phyloP scores from a whole-genome alignment of 23 tunicate genomes.

The Ascidia mentula region DNA sequence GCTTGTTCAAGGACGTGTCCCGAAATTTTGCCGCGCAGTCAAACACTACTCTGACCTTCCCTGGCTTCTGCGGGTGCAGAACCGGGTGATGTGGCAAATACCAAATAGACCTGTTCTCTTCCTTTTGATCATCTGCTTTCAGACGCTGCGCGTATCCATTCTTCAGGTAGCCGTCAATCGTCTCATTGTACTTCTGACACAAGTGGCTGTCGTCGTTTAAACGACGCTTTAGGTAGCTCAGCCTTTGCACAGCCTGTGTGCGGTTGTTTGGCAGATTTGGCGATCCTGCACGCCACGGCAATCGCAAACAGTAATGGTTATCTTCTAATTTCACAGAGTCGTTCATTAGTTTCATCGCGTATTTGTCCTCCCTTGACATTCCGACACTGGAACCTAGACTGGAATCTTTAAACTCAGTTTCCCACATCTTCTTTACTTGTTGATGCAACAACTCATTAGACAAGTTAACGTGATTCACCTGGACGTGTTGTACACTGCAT shows the following conservation, averaged over 20 bases:
- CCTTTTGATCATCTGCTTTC: not conserved
- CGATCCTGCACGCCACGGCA: slow-evolving; percentile 17
- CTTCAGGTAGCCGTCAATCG: slow-evolving; percentile 1
- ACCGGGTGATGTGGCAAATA: not conserved
- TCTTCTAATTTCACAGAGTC: not conserved
- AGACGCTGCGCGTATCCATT: not conserved
- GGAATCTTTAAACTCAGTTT: not conserved
- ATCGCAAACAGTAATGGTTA: not conserved
- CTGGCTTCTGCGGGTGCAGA: not conserved
- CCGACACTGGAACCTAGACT: not conserved
- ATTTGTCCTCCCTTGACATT: slow-evolving; percentile 10
- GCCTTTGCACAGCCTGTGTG: not conserved
- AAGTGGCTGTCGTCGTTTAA: not conserved
- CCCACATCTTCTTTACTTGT: not conserved
- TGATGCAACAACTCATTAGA: not conserved
- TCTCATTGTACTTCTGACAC: slow-evolving; percentile 2
- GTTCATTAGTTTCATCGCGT: not conserved
- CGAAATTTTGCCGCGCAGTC: not conserved
- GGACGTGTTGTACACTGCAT: slow-evolving; percentile 1
- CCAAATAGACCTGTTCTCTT: not conserved
- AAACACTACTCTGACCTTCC: not conserved
- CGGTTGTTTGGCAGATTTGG: no score
- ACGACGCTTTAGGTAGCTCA: not conserved
- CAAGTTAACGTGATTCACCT: slow-evolving; percentile 5
- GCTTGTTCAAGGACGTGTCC: not conserved